Base-by-base conservation (phyloP, 2,797 vertebrate species). In the Pseudochaenichthys georgianus region DNA sequence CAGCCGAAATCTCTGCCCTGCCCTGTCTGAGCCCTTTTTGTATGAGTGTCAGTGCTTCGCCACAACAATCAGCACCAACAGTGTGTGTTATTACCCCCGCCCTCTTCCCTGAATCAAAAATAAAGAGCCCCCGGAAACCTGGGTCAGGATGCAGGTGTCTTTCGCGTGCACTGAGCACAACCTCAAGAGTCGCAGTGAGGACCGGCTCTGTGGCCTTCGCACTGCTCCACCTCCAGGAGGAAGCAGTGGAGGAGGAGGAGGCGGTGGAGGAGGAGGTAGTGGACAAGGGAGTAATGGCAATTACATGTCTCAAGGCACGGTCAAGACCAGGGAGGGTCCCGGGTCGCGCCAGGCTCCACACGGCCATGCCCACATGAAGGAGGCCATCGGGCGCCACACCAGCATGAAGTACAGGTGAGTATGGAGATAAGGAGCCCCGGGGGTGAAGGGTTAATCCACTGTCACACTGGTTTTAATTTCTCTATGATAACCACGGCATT, bases 91-190 rank as follows among this genome's bases (percentile, higher is more conserved):
- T 61, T 75, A 13, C n/a, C 43, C 21, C 42, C 11, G 21, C 6
- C 46, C 13, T 3, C 19, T 9, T 28, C 55, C 15, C 41, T 13
- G 55, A 23, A 15, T 70, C 71, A 59, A 60, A 75, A 51, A 28
- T 5, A 74, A 53, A 83, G 21, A 73, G 57, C 47, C 80, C 64
- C 38, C 65, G 19, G 72, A 82, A 61, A 68, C 73, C 82, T 62
- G 85, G 59, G 83, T 82, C 92, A 95, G 83, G 89, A 96, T 96
- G 95, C 95, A 95, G 93, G 95, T 95, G 64, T 95, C 95, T 10
- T 96, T 95, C n/a, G 95, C 95, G 80, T 95, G 95, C 89, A 96
- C 95, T 1, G 95, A 96, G 87, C 95, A 96, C 93, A 96, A 96
- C 92, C 93, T 96, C 78, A 96, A 96, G 89, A 95, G 94, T 89